Evolutionary conservation across 2,113 vertebrate species (phyloP).

Genomic region (Protobothrops flavoviridis): DNA sequence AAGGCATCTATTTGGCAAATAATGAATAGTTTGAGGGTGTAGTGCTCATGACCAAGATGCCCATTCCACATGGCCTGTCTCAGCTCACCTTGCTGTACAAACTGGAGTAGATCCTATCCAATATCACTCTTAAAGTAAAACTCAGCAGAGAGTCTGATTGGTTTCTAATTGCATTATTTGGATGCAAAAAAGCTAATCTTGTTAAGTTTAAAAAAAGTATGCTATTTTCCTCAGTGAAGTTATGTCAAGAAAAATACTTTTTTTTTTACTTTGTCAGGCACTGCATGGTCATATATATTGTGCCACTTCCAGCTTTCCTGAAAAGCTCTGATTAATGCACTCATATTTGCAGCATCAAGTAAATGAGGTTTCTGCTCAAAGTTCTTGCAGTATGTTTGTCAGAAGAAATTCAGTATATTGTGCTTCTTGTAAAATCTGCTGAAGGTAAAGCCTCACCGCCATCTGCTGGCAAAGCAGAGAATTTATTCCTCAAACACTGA

Average conservation of each 20-base stretch:
- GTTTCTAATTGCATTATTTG: background rate
- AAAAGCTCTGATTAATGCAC: background rate
- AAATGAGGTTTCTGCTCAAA: background rate
- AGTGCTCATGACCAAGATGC: background rate
- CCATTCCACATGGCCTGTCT: background rate
- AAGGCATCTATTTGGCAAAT: background rate
- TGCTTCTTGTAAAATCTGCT: background rate
- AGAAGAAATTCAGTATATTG: background rate
- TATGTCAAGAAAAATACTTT: background rate
- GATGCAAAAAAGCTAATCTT: background rate
- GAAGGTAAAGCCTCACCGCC: conserved; percentile 32
- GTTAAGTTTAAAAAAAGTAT: background rate
- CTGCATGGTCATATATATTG: background rate
- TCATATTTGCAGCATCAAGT: background rate
- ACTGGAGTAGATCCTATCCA: background rate
- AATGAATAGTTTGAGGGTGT: background rate
- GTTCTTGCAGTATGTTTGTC: background rate
- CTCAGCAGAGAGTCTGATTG: background rate
- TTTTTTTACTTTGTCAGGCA: background rate
- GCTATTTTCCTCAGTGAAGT: background rate
- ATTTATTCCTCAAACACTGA: background rate
- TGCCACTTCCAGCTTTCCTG: background rate
- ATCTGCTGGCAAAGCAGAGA: conserved; percentile 25
- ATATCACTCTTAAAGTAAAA: background rate
- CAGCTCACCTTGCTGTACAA: background rate